Conservation (phyloP, 2,113 vertebrate genomes). For the Heliornis fulica region DNA sequence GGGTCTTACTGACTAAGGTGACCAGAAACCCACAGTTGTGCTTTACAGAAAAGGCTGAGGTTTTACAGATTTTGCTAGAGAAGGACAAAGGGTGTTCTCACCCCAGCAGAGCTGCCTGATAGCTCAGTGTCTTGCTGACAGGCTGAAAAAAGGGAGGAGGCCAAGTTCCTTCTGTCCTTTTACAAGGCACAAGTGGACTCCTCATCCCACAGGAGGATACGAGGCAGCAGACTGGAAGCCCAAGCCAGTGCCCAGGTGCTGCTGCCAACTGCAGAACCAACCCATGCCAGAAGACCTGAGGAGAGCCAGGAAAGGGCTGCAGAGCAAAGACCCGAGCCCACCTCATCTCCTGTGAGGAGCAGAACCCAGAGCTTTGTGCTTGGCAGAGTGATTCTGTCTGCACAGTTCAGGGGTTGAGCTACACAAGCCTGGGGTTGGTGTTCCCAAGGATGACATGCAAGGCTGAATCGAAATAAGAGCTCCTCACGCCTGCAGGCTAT, state of each 20-base stretch:
- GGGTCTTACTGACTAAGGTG: not conserved
- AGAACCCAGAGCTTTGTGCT: not conserved
- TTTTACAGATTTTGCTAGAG: not conserved
- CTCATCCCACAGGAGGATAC: too few species aligned
- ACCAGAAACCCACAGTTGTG: not conserved
- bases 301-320: fast-evolving
- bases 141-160: not conserved
- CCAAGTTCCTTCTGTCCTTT: not conserved
- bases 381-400: not conserved
- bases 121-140: fast-evolving
- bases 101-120: not conserved
- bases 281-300: fast-evolving
- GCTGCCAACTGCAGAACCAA: not conserved
- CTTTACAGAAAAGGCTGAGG: not conserved
- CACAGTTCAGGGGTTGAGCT: not conserved
- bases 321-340: not conserved
- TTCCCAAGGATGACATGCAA: not conserved
- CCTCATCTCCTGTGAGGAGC: fast-evolving
- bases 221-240: not conserved
- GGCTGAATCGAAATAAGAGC: not conserved
- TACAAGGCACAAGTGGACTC: not conserved
- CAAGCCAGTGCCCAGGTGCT: not conserved
- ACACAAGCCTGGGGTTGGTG: not conserved
- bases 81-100: not conserved
- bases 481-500: not conserved